Conservation (phyloP, 2,113 vertebrate genomes). For the Lates calcarifer region DNA sequence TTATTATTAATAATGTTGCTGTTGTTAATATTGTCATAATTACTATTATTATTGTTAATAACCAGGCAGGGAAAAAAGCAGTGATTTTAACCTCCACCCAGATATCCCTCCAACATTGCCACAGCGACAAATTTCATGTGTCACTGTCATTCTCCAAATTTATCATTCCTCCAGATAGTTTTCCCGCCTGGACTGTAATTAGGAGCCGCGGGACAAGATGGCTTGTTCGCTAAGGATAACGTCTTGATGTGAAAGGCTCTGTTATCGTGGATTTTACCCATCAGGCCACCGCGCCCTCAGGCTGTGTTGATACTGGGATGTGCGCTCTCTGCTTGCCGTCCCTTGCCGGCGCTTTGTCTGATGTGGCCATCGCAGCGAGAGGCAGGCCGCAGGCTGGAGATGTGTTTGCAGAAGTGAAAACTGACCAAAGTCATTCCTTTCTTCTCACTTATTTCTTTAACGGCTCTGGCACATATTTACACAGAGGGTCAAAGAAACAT, state of each 20-base stretch:
- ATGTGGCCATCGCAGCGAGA: constrained; percentile 10
- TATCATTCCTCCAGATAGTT: constrained; percentile 18
- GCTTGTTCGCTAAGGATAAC: constrained; percentile 42
- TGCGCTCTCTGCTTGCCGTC: background rate
- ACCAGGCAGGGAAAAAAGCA: background rate
- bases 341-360: constrained; percentile 15
- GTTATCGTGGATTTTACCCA: constrained; percentile 59
- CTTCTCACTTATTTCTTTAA: background rate
- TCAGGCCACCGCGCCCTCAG: constrained; percentile 36
- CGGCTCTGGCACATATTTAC: background rate
- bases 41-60: background rate
- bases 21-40: background rate
- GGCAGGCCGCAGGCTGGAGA: constrained; percentile 10
- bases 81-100: background rate
- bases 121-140: background rate
- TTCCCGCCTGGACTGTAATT: constrained; percentile 44
- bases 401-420: constrained; percentile 15
- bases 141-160: constrained; percentile 2
- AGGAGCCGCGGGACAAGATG: constrained; percentile 43
- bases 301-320: constrained; percentile 29
- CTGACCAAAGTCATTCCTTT: background rate
- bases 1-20: background rate
- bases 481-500: background rate
- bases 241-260: constrained; percentile 57
- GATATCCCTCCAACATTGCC: background rate